Evolutionary conservation across 2,113 vertebrate species (phyloP).

Genomic region (Zonotrichia leucophrys): DNA sequence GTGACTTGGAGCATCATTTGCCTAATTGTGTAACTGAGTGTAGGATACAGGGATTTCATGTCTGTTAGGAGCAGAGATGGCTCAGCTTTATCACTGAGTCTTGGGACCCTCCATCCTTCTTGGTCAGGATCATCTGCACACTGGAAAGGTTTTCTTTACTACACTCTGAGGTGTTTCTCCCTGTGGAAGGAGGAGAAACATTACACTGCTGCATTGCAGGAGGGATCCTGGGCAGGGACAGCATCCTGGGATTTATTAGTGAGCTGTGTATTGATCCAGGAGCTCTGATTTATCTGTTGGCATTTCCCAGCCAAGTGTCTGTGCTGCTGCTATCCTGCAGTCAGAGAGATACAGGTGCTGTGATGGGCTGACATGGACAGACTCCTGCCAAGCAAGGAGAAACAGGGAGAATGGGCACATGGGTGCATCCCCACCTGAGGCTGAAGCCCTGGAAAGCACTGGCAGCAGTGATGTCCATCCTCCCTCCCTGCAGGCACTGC

Average conservation of each 20-base stretch:
- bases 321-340: not conserved
- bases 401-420: accelerated
- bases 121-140: not conserved
- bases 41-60: accelerated
- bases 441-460: not conserved
- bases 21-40: not conserved
- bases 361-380: not conserved
- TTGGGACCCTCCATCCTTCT: not conserved
- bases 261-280: not conserved
- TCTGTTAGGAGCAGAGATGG: not conserved
- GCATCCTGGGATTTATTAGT: not conserved
- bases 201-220: slow-evolving; percentile 17
- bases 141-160: not conserved
- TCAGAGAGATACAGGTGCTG: not conserved
- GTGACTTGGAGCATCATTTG: not conserved
- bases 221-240: not conserved
- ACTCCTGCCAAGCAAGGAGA: not conserved
- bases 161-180: not conserved
- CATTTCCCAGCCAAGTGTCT: not conserved
- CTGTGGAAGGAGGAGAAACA: not conserved
- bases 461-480: accelerated
- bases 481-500: not conserved
- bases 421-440: not conserved
- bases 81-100: not conserved
- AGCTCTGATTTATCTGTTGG: not conserved